Evolutionary conservation across 2,888 invertebrate species (phyloP).

Genomic region (Erebia ligea): DNA sequence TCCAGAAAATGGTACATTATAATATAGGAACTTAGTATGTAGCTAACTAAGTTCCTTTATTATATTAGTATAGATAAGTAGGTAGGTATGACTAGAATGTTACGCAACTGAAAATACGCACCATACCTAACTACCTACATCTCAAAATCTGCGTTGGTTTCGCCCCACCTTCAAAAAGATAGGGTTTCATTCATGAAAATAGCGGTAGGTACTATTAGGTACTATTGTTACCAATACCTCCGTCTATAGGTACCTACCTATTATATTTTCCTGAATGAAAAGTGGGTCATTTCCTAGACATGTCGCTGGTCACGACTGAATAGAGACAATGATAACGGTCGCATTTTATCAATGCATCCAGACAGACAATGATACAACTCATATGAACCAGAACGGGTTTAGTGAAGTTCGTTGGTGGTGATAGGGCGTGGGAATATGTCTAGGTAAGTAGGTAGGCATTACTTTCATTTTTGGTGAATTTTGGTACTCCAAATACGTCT

Average conservation of each 20-base stretch:
- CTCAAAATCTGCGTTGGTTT: too few relatives aligned
- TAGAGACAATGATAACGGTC: conserved; percentile 30
- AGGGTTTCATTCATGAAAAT: background rate
- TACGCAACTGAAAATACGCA: too few relatives aligned
- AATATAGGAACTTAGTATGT: too few relatives aligned
- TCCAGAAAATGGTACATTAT: too few relatives aligned
- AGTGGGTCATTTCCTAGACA: conserved; percentile 53
- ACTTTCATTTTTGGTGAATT: background rate
- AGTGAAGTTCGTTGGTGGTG: conserved; percentile 7
- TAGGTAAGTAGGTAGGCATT: too few relatives aligned
- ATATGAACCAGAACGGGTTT: conserved; percentile 60
- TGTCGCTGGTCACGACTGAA: conserved; percentile 24
- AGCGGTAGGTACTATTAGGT: background rate
- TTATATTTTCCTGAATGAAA: conserved; percentile 42
- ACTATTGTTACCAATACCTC: background rate
- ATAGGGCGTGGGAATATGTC: conserved; percentile 4
- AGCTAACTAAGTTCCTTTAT: too few relatives aligned
- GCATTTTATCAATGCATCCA: conserved; percentile 41
- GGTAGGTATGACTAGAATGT: too few relatives aligned
- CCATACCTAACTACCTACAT: too few relatives aligned
- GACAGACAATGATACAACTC: conserved; percentile 32
- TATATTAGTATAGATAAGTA: too few relatives aligned
- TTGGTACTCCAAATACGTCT: too few relatives aligned
- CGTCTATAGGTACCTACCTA: background rate
- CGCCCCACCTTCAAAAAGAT: background rate